Evolutionary conservation across 1,140 invertebrate genomes (phyloP), one percentile per base, ranked within the genome.

Genomic region (Archegozetes longisetosus): DNA sequence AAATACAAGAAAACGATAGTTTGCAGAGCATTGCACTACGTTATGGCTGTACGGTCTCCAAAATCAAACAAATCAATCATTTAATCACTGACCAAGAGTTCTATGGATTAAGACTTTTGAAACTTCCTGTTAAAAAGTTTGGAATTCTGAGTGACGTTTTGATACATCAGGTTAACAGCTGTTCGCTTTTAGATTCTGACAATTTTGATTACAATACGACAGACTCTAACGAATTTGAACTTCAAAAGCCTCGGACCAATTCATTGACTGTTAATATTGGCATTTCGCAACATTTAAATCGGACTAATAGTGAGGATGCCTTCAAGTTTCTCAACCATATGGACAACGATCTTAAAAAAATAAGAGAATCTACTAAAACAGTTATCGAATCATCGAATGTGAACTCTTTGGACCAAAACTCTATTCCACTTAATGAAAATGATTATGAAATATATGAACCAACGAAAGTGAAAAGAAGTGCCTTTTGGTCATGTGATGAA

Each of bases 1-100:
- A 75, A 47, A 80, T 94, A 60, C 73, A 78, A 26, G 79, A 83
- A 69, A 80, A 79, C 20, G 90, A 94, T 71, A 93, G 89, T n/a
- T 74, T 94, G 60, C 86, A 90, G 77, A 88, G 89, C 66, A 83
- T 94, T 64, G 86, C 89, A 24, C 76, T 93, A 28, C 90, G 86
- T 79, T 92, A 92, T 76, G 84, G 86, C 69, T 84, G 87, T 66
- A 88, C 87, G 70, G 88, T 93, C 28, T 24, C 61, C 23, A 56
- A 66, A 52, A 25, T 66, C 14, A 65, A 64, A 40, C 52, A 60
- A 48, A 48, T 55, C n/a, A 66, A 66, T 55, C 63, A 64, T 27
- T 29, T 66, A 1, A 60, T 66, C 2, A 62, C 50, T 52, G 62
- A 61, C 48, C 62, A 65, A 55, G 64, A 64, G 2, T 66, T 66